Base-by-base conservation (phyloP, 2,888 invertebrate species). In the Alitta virens region DNA sequence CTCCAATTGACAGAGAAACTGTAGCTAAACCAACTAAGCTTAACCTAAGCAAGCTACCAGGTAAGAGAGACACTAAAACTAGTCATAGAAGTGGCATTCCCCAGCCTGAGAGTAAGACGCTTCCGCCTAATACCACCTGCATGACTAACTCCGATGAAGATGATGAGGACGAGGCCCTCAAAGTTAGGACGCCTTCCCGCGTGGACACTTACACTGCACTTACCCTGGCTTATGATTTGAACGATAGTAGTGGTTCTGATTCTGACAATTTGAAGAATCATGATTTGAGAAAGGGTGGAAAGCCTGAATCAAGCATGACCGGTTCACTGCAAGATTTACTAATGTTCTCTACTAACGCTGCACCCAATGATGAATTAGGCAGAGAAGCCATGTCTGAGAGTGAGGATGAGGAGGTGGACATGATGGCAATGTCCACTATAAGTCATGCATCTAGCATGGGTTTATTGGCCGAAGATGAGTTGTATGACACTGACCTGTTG, bases 371-470 rank as follows among this genome's bases (percentile, higher is more conserved):
- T 2, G 54, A 59, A 16, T 52, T 53, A 21, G 53, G 53, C 2
- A 53, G 53, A 16, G 53, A 60, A 42, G 60, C 53, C 21, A 60
- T 60, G 54, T 54, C 60, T 2, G 54, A 63, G 38, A 33, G 52
- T 12, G 62, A 55, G n/a, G 56, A 50, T 38, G 38, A 54, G 25
- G 14, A 38, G 1, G 54, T 43, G 38, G 55, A 52, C 52, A 40
- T 58, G 2, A 46, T 54, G 25, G 27, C 53, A n/a, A 24, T 18
- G 21, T 61, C 63, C 5, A 14, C 18, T n/a, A 18, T 62, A 23
- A 66, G 63, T 33, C 49, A 50, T 43, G 62, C 63, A 12, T 66
- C 64, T 2, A 64, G 64, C 25, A 40, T 66, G 21, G 66, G 64
- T 14, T 51, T 66, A 18, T 62, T 66, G 2, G n/a, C 56, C 1